Conservation (phyloP, 2,888 invertebrate genomes). For the Phorcus lineatus region DNA sequence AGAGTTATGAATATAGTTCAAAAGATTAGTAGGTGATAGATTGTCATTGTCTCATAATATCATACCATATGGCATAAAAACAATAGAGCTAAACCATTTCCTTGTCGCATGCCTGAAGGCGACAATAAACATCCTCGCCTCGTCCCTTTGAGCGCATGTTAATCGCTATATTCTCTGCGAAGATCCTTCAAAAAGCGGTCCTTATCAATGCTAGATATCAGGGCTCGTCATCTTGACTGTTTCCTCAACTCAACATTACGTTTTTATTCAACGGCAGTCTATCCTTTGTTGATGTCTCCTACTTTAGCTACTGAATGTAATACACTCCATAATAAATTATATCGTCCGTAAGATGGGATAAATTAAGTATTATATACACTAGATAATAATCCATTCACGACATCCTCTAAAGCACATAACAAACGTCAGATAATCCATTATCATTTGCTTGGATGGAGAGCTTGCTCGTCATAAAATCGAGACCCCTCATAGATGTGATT, state of each 20-base stretch:
- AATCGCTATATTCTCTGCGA: too few relatives aligned
- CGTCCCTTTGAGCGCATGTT: too few relatives aligned
- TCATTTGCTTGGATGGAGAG: not conserved
- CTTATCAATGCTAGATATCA: too few relatives aligned
- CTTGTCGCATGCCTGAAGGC: not conserved
- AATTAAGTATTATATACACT: not conserved
- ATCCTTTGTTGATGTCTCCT: not conserved
- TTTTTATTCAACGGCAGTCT: too few relatives aligned
- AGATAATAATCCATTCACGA: not conserved
- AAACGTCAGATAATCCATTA: not conserved
- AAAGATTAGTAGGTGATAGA: not conserved
- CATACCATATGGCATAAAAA: not conserved
- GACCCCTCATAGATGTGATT: not conserved
- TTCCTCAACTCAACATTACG: too few relatives aligned
- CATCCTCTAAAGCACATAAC: not conserved
- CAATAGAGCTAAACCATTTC: not conserved
- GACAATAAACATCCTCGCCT: not conserved
- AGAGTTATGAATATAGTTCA: too few relatives aligned
- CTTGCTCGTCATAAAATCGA: not conserved
- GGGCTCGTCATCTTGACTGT: too few relatives aligned
- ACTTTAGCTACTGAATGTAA: not conserved
- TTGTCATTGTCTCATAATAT: not conserved
- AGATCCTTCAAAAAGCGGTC: too few relatives aligned
- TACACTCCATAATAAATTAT: not conserved
- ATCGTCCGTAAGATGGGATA: not conserved